phyloP scores from a whole-genome alignment of 1,140 invertebrate species.

The Trinorchestia longiramus region DNA sequence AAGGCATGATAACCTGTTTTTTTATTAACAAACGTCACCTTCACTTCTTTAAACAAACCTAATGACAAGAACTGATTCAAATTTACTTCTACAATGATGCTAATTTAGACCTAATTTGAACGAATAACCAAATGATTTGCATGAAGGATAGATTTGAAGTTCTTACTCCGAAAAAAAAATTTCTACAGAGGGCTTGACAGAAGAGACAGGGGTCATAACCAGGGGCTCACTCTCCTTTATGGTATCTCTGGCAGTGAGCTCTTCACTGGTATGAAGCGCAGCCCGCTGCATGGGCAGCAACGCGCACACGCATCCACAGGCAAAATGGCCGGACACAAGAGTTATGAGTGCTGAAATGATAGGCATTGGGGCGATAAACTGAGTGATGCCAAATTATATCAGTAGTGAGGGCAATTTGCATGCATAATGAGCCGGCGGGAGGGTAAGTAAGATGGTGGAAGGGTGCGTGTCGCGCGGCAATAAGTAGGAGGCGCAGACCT shows the following conservation, averaged over 20 bases:
- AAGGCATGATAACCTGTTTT: not conserved
- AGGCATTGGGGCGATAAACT: constrained; percentile 54
- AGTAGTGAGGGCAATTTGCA: constrained; percentile 54
- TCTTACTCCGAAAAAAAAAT: not conserved
- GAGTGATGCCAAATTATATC: constrained; percentile 54
- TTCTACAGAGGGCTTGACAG: not conserved
- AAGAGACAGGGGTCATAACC: not conserved
- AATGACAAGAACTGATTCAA: not conserved
- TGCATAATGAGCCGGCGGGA: constrained; percentile 50
- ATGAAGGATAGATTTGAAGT: not conserved
- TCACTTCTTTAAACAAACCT: not conserved
- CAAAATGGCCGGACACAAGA: constrained; percentile 48
- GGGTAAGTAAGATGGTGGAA: constrained; percentile 51
- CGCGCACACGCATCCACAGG: constrained; percentile 4
- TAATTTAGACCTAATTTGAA: not conserved
- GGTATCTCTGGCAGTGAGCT: not conserved
- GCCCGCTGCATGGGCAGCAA: not conserved
- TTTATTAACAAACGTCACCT: too few species aligned
- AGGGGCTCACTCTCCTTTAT: not conserved
- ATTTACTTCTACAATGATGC: not conserved
- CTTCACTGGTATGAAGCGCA: not conserved
- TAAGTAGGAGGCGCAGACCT: not conserved
- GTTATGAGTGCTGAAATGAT: constrained; percentile 53
- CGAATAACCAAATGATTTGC: not conserved
- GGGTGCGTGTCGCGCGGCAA: constrained; percentile 5